Evolutionary conservation across 2,113 vertebrate species (phyloP).

Genomic region (Indicator maculatus): DNA sequence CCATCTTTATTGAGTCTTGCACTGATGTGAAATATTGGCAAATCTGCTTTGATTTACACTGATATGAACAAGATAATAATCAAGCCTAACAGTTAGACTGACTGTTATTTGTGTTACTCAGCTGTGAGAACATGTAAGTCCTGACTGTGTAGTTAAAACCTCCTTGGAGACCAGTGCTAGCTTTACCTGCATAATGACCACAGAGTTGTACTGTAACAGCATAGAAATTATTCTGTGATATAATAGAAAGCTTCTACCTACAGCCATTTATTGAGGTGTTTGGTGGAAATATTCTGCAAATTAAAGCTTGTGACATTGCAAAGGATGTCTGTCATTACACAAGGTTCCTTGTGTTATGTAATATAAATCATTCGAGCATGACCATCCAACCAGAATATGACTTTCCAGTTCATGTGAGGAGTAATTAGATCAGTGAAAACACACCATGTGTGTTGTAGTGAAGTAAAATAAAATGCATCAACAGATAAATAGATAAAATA

Average conservation of each 20-base stretch:
- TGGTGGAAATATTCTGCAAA: slow-evolving; percentile 6
- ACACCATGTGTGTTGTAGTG: not conserved
- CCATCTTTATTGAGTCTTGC: not conserved
- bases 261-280: not conserved
- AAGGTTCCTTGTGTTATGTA: not conserved
- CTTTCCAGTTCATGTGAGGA: slow-evolving; percentile 20
- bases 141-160: not conserved
- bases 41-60: slow-evolving; percentile 10
- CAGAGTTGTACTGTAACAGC: not conserved
- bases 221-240: not conserved
- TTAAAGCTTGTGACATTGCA: not conserved
- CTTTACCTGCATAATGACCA: not conserved
- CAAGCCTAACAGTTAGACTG: not conserved
- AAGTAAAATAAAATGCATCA: not conserved
- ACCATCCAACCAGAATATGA: slow-evolving; percentile 32
- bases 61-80: slow-evolving; percentile 4
- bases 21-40: not conserved
- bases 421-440: slow-evolving; percentile 11
- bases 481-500: not conserved
- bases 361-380: slow-evolving; percentile 11
- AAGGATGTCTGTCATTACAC: slow-evolving; percentile 16
- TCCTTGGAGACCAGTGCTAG: not conserved
- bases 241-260: slow-evolving; percentile 8
- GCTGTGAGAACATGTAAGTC: not conserved
- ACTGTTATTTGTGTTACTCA: not conserved